Evolutionary conservation across 2,888 invertebrate species (phyloP).

Genomic region (Diabrotica balteata): DNA sequence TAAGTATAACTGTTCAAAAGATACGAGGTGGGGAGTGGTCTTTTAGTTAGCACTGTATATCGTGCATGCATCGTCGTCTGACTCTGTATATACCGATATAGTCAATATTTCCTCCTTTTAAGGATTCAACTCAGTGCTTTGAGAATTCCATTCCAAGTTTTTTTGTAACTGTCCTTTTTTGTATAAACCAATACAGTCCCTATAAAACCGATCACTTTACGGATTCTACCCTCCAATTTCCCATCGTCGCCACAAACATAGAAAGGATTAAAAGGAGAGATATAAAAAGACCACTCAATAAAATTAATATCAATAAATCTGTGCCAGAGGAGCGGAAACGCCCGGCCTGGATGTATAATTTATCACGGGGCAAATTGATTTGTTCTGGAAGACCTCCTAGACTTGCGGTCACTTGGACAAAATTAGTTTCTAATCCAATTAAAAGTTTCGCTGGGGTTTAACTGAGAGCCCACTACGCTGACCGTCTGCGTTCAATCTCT

Average conservation of each 20-base stretch:
- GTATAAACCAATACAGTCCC: no score
- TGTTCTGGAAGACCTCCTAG: slow-evolving; percentile 53
- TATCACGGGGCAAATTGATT: slow-evolving; percentile 56
- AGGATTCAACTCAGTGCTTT: no score
- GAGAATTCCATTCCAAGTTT: no score
- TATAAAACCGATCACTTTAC: neutral
- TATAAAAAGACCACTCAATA: slow-evolving; percentile 41
- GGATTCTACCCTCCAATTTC: slow-evolving; percentile 17
- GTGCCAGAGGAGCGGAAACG: slow-evolving; percentile 33
- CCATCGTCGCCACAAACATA: slow-evolving; percentile 14
- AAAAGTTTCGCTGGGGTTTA: slow-evolving; percentile 59
- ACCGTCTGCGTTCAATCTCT: slow-evolving; percentile 43
- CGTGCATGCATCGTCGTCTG: no score
- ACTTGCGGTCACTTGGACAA: slow-evolving; percentile 58
- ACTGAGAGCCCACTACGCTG: slow-evolving; percentile 42
- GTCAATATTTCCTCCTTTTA: no score
- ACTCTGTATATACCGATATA: no score
- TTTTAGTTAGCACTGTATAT: no score
- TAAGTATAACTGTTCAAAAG: no score
- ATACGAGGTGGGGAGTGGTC: no score
- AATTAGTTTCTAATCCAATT: slow-evolving; percentile 64
- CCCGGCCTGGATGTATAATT: slow-evolving; percentile 45
- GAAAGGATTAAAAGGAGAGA: slow-evolving; percentile 25
- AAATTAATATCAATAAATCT: slow-evolving; percentile 43
- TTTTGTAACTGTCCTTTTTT: no score